Evolutionary conservation across 2,797 vertebrate species (phyloP).

Genomic region (Fundulus diaphanus): DNA sequence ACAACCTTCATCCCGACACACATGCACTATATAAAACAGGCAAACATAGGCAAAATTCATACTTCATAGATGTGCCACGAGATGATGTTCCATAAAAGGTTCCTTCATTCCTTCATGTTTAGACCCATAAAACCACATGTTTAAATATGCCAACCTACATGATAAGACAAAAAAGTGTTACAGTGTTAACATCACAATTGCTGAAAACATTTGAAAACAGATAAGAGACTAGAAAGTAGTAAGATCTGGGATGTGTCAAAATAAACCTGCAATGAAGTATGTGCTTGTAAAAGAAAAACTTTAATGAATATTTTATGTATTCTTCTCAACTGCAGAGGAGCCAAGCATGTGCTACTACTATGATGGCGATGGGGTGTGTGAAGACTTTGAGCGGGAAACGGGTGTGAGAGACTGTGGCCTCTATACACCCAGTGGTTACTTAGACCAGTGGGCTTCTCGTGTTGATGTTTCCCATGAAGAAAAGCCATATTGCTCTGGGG

Average conservation of each 20-base stretch:
- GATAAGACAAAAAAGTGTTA: not conserved
- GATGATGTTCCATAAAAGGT: not conserved
- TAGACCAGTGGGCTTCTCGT: slow-evolving; percentile 95
- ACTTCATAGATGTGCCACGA: not conserved
- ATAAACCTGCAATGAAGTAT: slow-evolving; percentile 10
- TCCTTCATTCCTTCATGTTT: not conserved
- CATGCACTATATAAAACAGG: not conserved
- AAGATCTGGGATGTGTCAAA: slow-evolving; percentile 6
- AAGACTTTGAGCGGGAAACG: slow-evolving; percentile 95
- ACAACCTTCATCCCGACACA: not conserved
- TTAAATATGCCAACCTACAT: not conserved
- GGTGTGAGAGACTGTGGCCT: slow-evolving; percentile 96
- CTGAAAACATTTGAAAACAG: slow-evolving; percentile 12
- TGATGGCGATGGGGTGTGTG: slow-evolving; percentile 95
- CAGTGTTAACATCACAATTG: slow-evolving; percentile 18
- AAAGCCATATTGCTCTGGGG: slow-evolving; percentile 92
- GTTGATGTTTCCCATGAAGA: slow-evolving; percentile 92
- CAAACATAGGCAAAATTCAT: not conserved
- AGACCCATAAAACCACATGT: not conserved
- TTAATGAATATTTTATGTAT: not conserved
- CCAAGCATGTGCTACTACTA: slow-evolving; percentile 98
- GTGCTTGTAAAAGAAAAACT: not conserved
- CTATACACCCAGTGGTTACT: slow-evolving; percentile 93
- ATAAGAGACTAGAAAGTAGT: not conserved
- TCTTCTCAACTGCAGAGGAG: slow-evolving; percentile 82